Evolutionary conservation across 2,888 invertebrate genomes (phyloP), one percentile per base, ranked within the genome.

Genomic region (Zootermopsis nevadensis): DNA sequence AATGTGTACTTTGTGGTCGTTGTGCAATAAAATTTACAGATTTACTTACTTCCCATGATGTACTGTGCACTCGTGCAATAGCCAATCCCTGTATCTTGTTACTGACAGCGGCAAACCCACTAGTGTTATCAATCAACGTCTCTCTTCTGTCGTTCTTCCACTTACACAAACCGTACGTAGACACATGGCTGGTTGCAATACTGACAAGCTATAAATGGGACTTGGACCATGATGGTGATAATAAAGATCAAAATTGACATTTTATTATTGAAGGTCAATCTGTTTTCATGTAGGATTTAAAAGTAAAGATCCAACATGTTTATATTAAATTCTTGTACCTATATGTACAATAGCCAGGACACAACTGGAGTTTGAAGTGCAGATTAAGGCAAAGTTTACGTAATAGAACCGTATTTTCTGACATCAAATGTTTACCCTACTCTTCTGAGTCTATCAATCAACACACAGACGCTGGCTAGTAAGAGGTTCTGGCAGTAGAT

Each of bases 341-440:
- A 19, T 69, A 69, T 12, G 27, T 69, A 30, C 31, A 6, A 19
- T 24, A 74, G 24, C 38, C 27, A 35, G 15, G 38, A 38, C 74
- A 74, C 38, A n/a, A 38, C 38, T 69, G 69, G 30, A 69, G 74
- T 74, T n/a, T 1, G 38, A 38, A 74, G 42, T 74, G 74, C 74
- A 74, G 74, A 35, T 74, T 74, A 74, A 74, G 74, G 74, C 74
- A 74, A 74, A 74, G 74, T 74, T n/a, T 33, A 35, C n/a, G 35
- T 38, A 74, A 38, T 12, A 35, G 74, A 74, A 74, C n/a, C 74
- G 33, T 22, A 6, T 19, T 8, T 67, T 12, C 30, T 22, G 33
- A 15, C 33, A 19, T 22, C 33, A 7, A n/a, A n/a, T 15, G 7
- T 27, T 24, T 66, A 24, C 7, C 33, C 33, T 31, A 2, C 12